A percentile compares a stretch with the other conserved stretches of the same genome.
Conservation (phyloP, 2,888 invertebrate species). For the Octonoba sinensis region DNA sequence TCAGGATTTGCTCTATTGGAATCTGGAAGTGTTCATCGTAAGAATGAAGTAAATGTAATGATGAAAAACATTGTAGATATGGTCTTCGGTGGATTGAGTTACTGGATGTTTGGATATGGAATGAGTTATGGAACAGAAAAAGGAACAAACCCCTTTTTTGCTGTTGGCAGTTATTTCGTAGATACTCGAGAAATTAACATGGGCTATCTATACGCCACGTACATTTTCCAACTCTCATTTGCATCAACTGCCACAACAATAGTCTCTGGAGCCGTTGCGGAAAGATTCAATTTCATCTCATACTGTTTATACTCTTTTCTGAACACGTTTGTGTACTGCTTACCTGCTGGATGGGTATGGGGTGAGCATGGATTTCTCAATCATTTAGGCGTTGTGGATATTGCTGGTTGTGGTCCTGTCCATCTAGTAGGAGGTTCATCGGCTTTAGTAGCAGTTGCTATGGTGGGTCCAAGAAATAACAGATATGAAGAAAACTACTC, state of each 20-base stretch:
- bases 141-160: constrained; percentile 83
- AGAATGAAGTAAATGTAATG: constrained; percentile 97
- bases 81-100: constrained; percentile 89
- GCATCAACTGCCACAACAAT: constrained; percentile 92
- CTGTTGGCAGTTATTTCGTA: constrained; percentile 85
- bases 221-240: constrained; percentile 87
- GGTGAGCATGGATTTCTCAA: constrained; percentile 69
- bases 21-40: constrained; percentile 82
- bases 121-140: constrained; percentile 81
- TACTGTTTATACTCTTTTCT: constrained; percentile 90
- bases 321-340: constrained; percentile 90
- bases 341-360: constrained; percentile 79
- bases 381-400: constrained; percentile 70
- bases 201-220: constrained; percentile 89
- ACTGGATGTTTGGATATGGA: constrained; percentile 95
- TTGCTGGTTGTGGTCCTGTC: constrained; percentile 78
- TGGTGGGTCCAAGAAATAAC: constrained; percentile 87
- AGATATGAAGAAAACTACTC: constrained; percentile 83
- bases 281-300: constrained; percentile 82
- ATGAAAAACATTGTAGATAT: constrained; percentile 96
- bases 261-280: constrained; percentile 94
- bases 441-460: constrained; percentile 88
- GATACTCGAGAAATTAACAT: constrained; percentile 79
- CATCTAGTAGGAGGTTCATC: constrained; percentile 85
- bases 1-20: constrained; percentile 91